Evolutionary conservation across 2,888 invertebrate species (phyloP).

Genomic region (Agapetus fuscipes): DNA sequence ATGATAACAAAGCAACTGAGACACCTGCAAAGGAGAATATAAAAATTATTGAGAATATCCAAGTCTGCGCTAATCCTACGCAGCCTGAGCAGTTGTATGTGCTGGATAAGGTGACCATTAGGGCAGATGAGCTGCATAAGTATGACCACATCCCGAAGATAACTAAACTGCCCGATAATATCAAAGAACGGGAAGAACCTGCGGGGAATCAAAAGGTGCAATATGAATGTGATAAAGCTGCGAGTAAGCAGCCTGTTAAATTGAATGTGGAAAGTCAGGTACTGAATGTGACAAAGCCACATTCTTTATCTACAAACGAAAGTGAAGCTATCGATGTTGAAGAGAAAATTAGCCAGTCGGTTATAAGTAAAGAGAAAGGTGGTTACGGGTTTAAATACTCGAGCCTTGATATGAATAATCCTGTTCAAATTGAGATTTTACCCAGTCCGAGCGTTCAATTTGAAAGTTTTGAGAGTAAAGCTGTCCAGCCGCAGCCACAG

Average conservation of each 20-base stretch:
- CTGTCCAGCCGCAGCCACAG: too few relatives aligned
- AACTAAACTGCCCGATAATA: slow-evolving; percentile 43
- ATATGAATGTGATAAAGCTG: too few relatives aligned
- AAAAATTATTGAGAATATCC: too few relatives aligned
- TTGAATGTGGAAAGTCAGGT: background rate
- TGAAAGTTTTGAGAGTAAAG: too few relatives aligned
- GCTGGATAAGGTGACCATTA: slow-evolving; percentile 39
- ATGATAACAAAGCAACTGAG: slow-evolving; percentile 25
- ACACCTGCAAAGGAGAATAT: too few relatives aligned
- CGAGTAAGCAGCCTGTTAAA: too few relatives aligned
- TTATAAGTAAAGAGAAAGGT: slow-evolving; percentile 38
- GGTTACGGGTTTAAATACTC: too few relatives aligned
- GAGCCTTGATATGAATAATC: too few relatives aligned
- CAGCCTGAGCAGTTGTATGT: slow-evolving; percentile 32
- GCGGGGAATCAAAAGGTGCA: too few relatives aligned
- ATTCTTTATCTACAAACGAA: too few relatives aligned
- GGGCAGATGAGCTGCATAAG: slow-evolving; percentile 40
- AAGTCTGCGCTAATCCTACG: slow-evolving; percentile 1
- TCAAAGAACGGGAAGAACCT: slow-evolving; percentile 36
- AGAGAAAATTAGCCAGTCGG: slow-evolving; percentile 44
- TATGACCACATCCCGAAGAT: slow-evolving; percentile 46
- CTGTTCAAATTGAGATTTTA: too few relatives aligned
- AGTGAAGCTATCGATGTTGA: slow-evolving; percentile 33
- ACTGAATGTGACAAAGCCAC: background rate
- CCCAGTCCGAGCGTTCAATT: too few relatives aligned